Evolutionary conservation across 1,140 invertebrate species (phyloP).

Genomic region (Aphaenogaster ashmeadi): DNA sequence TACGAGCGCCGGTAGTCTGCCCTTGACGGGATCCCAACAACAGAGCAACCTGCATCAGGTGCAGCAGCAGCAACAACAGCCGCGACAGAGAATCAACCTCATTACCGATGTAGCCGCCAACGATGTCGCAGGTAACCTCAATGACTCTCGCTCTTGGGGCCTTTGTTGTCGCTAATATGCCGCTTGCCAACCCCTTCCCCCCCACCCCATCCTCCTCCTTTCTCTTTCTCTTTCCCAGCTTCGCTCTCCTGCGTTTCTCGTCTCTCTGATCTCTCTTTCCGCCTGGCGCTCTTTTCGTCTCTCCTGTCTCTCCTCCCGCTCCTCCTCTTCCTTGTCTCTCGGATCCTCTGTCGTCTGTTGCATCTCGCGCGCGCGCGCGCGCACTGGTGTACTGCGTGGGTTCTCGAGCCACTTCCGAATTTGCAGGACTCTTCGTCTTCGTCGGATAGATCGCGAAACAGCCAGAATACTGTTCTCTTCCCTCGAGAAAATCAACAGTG

Average conservation of each 20-base stretch:
- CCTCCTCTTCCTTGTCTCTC: neutral
- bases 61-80: constrained; percentile 62
- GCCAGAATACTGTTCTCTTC: neutral
- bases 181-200: constrained; percentile 71
- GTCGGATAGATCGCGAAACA: neutral
- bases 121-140: constrained; percentile 76
- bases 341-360: constrained; percentile 28
- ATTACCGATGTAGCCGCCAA: constrained; percentile 67
- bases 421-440: constrained; percentile 16
- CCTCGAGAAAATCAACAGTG: neutral
- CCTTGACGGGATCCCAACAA: constrained; percentile 64
- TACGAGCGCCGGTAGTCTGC: constrained; percentile 59
- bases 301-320: neutral
- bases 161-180: constrained; percentile 78
- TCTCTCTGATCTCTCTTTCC: constrained; percentile 33
- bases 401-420: constrained; percentile 55
- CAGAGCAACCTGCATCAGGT: constrained; percentile 71
- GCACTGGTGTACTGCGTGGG: neutral
- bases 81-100: constrained; percentile 60
- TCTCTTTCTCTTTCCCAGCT: constrained; percentile 45
- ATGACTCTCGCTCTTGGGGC: constrained; percentile 64
- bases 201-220: neutral
- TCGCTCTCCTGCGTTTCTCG: constrained; percentile 42
- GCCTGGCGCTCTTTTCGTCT: neutral
- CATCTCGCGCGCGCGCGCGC: constrained; percentile 19